phyloP scores from a whole-genome alignment of 2,113 vertebrate species.

The Phylloscopus trochilus region DNA sequence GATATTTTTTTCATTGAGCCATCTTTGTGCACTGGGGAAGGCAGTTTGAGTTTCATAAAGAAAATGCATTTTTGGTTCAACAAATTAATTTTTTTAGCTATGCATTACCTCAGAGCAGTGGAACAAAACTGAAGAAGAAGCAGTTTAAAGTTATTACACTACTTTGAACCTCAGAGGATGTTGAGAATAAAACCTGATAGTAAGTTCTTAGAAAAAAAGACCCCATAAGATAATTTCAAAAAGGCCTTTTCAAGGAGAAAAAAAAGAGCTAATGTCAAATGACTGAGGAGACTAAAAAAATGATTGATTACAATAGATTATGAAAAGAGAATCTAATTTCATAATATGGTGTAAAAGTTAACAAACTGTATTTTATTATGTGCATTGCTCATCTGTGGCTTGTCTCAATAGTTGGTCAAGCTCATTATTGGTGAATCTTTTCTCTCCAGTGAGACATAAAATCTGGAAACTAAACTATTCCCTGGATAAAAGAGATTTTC shows the following conservation, averaged over 20 bases:
- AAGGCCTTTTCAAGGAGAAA: fast-evolving
- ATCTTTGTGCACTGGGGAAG: neutral
- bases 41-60: neutral
- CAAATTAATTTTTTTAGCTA: neutral
- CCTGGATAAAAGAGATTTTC: neutral
- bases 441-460: neutral
- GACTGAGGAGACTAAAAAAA: neutral
- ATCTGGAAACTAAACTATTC: neutral
- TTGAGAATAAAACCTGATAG: neutral
- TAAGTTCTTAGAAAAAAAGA: neutral
- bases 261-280: neutral
- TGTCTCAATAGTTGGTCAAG: neutral
- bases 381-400: neutral
- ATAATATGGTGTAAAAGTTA: neutral
- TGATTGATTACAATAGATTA: neutral
- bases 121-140: neutral
- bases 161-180: neutral
- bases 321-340: neutral
- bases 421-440: neutral
- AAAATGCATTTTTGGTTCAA: neutral
- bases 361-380: neutral
- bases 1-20: neutral
- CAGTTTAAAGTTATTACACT: neutral
- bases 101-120: neutral
- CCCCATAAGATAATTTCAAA: neutral